A percentile compares a stretch with the other conserved stretches of the same genome.
These are phyloP conservation scores for Pelagia noctiluca DNA, from an alignment of 30 jellyfish, hydroid and myxozoan species.

Conservation along the genomic window DNA sequence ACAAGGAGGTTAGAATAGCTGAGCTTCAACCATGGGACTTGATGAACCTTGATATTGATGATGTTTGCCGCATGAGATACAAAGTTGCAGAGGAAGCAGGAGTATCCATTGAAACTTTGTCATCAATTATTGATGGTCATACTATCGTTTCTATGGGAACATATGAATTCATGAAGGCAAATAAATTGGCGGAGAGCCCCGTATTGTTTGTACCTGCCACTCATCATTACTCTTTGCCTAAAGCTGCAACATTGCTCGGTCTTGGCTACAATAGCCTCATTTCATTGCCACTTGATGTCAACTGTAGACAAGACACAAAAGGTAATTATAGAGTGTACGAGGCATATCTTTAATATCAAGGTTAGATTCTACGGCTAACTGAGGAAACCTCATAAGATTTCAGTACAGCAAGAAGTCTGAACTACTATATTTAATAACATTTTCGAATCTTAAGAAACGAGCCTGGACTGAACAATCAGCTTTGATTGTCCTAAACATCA, in stretches of 20 bases:
- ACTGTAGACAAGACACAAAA: slow-evolving; percentile 45
- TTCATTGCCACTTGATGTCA: slow-evolving; percentile 49
- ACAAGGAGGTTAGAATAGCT: slow-evolving; percentile 5
- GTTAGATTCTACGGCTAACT: too few relatives aligned
- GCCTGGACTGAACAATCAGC: too few relatives aligned
- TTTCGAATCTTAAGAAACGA: too few relatives aligned
- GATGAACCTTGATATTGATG: slow-evolving; percentile 56
- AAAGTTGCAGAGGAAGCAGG: slow-evolving; percentile 14
- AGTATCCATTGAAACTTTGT: slow-evolving; percentile 1
- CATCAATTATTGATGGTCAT: slow-evolving; percentile 19
- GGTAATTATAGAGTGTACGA: too few relatives aligned
- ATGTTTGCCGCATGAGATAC: slow-evolving; percentile 42
- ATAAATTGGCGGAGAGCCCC: slow-evolving; percentile 42
- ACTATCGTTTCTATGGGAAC: slow-evolving; percentile 32
- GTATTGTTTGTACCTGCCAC: slow-evolving; percentile 66
- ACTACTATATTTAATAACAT: too few relatives aligned
- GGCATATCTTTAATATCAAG: too few relatives aligned
- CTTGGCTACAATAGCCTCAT: slow-evolving; percentile 48
- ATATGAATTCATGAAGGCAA: slow-evolving; percentile 26
- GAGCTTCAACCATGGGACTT: slow-evolving; percentile 54
- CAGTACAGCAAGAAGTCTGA: too few relatives aligned
- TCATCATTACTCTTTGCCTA: slow-evolving; percentile 73
- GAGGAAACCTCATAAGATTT: too few relatives aligned
- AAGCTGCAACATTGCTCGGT: slow-evolving; percentile 73
- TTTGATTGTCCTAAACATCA: too few relatives aligned